Percentiles rank a stretch among this genome's conserved stretches.
Conservation (phyloP, 2,113 vertebrate species). For the Rhadina sibilatrix region DNA sequence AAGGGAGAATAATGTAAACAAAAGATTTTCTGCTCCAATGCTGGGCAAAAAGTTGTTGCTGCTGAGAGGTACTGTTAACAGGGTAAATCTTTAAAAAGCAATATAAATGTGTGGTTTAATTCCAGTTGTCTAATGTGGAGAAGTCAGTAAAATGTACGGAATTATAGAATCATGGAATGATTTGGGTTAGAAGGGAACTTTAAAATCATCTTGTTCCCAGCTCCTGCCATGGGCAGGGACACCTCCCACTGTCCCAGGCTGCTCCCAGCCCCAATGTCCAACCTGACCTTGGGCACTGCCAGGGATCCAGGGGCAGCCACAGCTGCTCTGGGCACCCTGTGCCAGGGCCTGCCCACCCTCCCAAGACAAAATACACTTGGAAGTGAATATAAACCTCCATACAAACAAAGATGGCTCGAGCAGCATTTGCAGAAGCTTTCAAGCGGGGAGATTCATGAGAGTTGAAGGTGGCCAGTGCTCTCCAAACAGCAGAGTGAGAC, state of each 20-base stretch:
- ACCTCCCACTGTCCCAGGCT: background rate
- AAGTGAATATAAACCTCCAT: background rate
- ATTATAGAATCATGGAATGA: background rate
- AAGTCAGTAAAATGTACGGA: background rate
- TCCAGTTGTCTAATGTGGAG: background rate
- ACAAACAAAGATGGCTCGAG: background rate
- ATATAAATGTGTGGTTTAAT: background rate
- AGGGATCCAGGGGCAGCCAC: background rate
- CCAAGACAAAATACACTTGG: background rate
- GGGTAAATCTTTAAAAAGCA: background rate
- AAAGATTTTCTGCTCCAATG: background rate
- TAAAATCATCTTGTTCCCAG: background rate
- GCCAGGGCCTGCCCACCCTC: accelerated
- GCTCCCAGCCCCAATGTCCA: background rate
- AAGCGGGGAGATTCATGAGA: background rate
- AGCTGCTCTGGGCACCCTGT: background rate
- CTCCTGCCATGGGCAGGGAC: background rate
- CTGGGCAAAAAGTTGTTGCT: background rate
- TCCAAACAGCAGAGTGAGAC: background rate
- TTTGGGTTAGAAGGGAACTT: background rate
- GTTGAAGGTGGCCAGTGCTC: background rate
- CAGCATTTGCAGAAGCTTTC: background rate
- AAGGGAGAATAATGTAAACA: background rate
- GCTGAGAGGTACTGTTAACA: background rate
- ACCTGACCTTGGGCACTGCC: background rate